Conservation (phyloP, 2,888 invertebrate genomes). For the Chalcis sispes region DNA sequence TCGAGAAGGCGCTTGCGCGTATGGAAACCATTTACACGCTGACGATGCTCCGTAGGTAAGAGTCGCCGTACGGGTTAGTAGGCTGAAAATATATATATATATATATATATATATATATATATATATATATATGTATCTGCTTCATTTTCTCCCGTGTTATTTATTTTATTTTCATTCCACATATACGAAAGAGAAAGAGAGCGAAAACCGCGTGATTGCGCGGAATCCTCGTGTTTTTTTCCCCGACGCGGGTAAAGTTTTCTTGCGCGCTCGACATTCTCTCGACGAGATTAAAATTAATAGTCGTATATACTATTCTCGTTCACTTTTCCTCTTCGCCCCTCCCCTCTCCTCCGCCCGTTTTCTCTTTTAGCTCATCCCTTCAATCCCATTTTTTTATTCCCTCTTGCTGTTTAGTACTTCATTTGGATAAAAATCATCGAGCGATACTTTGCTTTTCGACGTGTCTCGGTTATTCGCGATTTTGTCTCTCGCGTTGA, state of each 20-base stretch:
- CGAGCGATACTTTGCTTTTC: not conserved
- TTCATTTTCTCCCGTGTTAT: not conserved
- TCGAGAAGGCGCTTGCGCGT: too few species aligned
- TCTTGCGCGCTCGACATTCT: slow-evolving; percentile 13
- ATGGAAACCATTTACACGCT: too few species aligned
- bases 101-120: too few species aligned
- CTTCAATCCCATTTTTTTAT: too few species aligned
- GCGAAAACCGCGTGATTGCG: slow-evolving; percentile 2
- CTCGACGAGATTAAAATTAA: slow-evolving; percentile 48
- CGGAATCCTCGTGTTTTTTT: not conserved
- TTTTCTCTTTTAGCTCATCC: not conserved
- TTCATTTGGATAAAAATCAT: slow-evolving; percentile 27
- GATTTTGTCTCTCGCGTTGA: not conserved
- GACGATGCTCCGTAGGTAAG: too few species aligned
- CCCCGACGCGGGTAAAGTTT: not conserved
- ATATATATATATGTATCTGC: not conserved
- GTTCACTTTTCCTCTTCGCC: not conserved
- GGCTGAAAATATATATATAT: too few species aligned
- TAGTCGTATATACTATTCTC: not conserved
- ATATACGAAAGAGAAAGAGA: not conserved
- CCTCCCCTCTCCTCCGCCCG: not conserved
- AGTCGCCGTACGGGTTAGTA: too few species aligned
- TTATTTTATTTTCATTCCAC: not conserved
- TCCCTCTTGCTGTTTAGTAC: too few species aligned
- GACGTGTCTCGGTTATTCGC: not conserved